Evolutionary conservation across 92 coral and sea anemone species (phyloP).

Genomic region (Epizoanthus stellaris): DNA sequence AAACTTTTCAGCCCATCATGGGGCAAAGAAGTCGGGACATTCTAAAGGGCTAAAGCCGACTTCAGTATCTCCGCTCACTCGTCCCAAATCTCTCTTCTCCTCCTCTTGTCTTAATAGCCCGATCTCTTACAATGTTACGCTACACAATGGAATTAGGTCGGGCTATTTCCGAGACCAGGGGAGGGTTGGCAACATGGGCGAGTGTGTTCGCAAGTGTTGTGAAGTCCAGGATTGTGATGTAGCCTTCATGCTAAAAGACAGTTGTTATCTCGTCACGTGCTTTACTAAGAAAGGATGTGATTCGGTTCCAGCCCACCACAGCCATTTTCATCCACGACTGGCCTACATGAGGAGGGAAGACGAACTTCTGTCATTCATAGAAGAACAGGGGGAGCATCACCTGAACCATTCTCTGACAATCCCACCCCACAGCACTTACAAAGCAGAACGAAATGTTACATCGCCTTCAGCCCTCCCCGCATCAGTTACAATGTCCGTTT

Average conservation of each 20-base stretch:
- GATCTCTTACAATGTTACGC: slow-evolving; percentile 99
- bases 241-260: slow-evolving; percentile 81
- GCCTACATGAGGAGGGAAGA: slow-evolving; percentile 67
- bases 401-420: neutral
- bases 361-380: slow-evolving; percentile 78
- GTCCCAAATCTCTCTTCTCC: slow-evolving; percentile 56
- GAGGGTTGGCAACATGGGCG: slow-evolving; percentile 96
- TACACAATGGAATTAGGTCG: slow-evolving; percentile 98
- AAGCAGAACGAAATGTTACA: slow-evolving; percentile 23
- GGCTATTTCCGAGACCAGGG: slow-evolving; percentile 99
- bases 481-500: slow-evolving; percentile 22
- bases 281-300: slow-evolving; percentile 71
- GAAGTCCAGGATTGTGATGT: slow-evolving; percentile 76
- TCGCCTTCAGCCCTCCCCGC: slow-evolving; percentile 70
- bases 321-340: slow-evolving; percentile 75
- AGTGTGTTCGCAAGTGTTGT: slow-evolving; percentile 88
- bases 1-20: slow-evolving; percentile 31
- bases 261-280: slow-evolving; percentile 94
- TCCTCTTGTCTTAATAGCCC: slow-evolving; percentile 97
- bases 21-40: slow-evolving; percentile 55
- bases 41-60: slow-evolving; percentile 76
- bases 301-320: slow-evolving; percentile 74
- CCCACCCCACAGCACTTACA: slow-evolving; percentile 42
- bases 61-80: slow-evolving; percentile 40
- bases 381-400: slow-evolving; percentile 56